Base-by-base conservation (phyloP, 2,888 invertebrate species). In the Sesamia inferens region DNA sequence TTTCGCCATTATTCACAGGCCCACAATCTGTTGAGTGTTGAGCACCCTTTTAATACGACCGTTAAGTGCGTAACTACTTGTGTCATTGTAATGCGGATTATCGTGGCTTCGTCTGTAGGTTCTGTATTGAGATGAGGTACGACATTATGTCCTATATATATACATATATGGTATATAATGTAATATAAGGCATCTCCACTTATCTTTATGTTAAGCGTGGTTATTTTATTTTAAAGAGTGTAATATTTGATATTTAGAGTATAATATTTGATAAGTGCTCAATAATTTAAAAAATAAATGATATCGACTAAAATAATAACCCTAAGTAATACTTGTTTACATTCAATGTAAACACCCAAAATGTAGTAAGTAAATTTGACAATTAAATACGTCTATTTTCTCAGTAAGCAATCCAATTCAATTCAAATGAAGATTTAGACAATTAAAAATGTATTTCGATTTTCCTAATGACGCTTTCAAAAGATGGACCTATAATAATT, bases 1-100 rank as follows among this genome's bases (percentile, higher is more conserved):
- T 93, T 91, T 90, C 77, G 89, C 92, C 91, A 93, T 93, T 93
- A 93, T 93, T 93, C 92, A 93, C 92, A 91, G 90, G 83, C 84
- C 87, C 79, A 83, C 92, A 92, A 92, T 92, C 91, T 91, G 90
- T 85, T 87, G 90, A 88, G 91, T 92, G 92, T 89, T 91, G 90
- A 93, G 92, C 87, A 90, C 92, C 92, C 88, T 91, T 91, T 93
- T 92, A 92, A 92, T 92, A 91, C 86, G 84, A 84, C 89, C 88
- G 89, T 90, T 90, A 92, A 90, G 90, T 90, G 87, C 88, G 89
- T 89, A 87, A 91, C 90, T 90, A 91, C 91, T 91, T 77, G 86
- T 91, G 90, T 92, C 91, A 90, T 92, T 92, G 92, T 91, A 88
- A 87, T 88, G 88, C 63, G 85, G 87, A 89, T 91, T 92, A 91